Evolutionary conservation across 2,113 vertebrate genomes (phyloP).

Genomic region (Pipa parva): DNA sequence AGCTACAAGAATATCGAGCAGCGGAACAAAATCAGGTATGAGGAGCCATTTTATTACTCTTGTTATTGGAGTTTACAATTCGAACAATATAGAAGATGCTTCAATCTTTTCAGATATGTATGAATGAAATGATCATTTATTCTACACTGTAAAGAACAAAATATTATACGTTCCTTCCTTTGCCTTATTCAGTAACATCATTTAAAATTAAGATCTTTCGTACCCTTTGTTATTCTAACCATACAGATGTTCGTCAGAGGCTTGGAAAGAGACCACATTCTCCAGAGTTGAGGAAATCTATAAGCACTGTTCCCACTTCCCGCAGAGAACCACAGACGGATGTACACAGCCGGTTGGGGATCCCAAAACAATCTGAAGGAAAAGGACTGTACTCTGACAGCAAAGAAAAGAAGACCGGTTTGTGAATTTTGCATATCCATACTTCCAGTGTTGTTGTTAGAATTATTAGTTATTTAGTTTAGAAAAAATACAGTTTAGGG

Average conservation of each 20-base stretch:
- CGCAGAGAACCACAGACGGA: conserved; percentile 80
- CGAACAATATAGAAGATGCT: neutral
- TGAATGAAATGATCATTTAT: too few species aligned
- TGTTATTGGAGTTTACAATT: neutral
- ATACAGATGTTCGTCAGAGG: conserved; percentile 83
- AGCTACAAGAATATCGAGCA: conserved; percentile 57
- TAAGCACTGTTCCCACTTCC: conserved; percentile 54
- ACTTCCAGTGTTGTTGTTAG: too few species aligned
- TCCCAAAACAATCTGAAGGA: conserved; percentile 70
- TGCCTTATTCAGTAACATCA: too few species aligned
- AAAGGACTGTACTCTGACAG: conserved; percentile 69
- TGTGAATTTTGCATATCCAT: too few species aligned
- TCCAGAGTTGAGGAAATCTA: conserved; percentile 65
- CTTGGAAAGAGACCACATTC: conserved; percentile 87
- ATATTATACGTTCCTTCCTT: too few species aligned
- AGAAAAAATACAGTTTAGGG: too few species aligned
- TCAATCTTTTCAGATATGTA: too few species aligned
- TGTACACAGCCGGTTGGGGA: conserved; percentile 86
- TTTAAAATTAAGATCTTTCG: too few species aligned
- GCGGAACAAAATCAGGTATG: conserved; percentile 74
- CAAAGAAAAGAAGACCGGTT: conserved; percentile 86
- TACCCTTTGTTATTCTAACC: conserved; percentile 1
- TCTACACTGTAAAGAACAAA: too few species aligned
- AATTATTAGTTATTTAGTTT: too few species aligned
- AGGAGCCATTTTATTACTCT: neutral